Evolutionary conservation across 2,888 invertebrate genomes (phyloP), one percentile per base, ranked within the genome.

Genomic region (Plusia festucae): DNA sequence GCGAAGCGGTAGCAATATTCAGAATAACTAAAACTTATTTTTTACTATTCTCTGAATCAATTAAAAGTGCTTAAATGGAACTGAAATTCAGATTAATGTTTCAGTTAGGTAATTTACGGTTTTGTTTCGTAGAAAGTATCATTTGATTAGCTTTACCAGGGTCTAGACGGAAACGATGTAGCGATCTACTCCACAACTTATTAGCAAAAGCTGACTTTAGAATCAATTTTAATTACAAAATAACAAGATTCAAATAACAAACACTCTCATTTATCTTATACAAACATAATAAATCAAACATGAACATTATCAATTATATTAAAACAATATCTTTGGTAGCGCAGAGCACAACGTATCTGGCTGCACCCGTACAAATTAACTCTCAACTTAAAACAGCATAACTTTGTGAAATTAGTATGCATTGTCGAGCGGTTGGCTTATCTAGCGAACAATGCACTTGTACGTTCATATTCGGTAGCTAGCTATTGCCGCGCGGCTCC

Each of bases 321-420:
- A n/a, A 30, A 34, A 51, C 8, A 6, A 15, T 20, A 56, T 55
- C 16, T 46, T 13, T 13, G 1, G 20, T 13, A 49, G 56, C 6
- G 27, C 27, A 6, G 8, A 49, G 60, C 24, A 11, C 2, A 49
- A 40, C 55, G 52, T 18, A n/a, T 6, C n/a, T n/a, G 24, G n/a
- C 61, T 2, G 49, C n/a, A 30, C 24, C 22, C 24, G 16, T 55
- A 54, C 44, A 68, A 79, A 81, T 81, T 70, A 79, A 69, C 63
- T 77, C 49, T 16, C 59, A 55, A 71, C 65, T 70, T 75, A 78
- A 73, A 74, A 74, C 68, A 65, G 67, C 57, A 70, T 70, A 77
- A 73, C 68, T 75, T 73, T 53, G 57, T 63, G 32, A 53, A 75
- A 83, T 82, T 78, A 83, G 77, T 78, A 69, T 81, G 80, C 80